A percentile compares a stretch with the other conserved stretches of the same genome.
phyloP scores from a whole-genome alignment of 2,888 invertebrate species.

The Bombylius discolor region DNA sequence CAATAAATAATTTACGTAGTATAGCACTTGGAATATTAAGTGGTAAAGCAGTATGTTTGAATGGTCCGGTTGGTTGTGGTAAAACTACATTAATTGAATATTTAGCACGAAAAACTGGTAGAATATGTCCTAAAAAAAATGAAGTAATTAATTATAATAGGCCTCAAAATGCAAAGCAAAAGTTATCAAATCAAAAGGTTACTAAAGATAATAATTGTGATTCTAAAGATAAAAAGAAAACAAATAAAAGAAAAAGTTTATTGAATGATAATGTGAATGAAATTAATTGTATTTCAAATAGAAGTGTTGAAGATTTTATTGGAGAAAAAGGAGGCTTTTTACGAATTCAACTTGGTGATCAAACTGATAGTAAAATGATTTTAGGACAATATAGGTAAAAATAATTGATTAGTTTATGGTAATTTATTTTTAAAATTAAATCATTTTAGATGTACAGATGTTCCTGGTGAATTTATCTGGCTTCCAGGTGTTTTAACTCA shows the following conservation, averaged over 20 bases:
- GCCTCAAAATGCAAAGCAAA: conserved; percentile 10
- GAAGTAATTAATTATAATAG: conserved; percentile 3
- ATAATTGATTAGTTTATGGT: no score
- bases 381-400: conserved; percentile 48
- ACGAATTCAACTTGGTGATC: conserved; percentile 90
- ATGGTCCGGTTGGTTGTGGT: conserved; percentile 88
- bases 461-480: conserved; percentile 97
- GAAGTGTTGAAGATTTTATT: not conserved
- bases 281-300: not conserved
- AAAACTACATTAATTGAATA: conserved; percentile 85
- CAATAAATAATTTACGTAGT: conserved; percentile 57
- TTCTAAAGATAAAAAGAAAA: conserved; percentile 1
- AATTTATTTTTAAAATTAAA: not conserved
- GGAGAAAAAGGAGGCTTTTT: conserved; percentile 42
- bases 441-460: conserved; percentile 64
- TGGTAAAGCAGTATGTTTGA: conserved; percentile 54
- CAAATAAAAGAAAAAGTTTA: conserved; percentile 9
- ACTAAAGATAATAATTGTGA: not conserved
- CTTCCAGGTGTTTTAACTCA: conserved; percentile 85
- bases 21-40: conserved; percentile 70
- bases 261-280: conserved; percentile 6
- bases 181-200: not conserved
- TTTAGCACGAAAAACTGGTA: conserved; percentile 67
- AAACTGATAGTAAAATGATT: conserved; percentile 90
- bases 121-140: conserved; percentile 30